phyloP scores from a whole-genome alignment of 2,797 vertebrate genomes.

The Botia kubotai region DNA sequence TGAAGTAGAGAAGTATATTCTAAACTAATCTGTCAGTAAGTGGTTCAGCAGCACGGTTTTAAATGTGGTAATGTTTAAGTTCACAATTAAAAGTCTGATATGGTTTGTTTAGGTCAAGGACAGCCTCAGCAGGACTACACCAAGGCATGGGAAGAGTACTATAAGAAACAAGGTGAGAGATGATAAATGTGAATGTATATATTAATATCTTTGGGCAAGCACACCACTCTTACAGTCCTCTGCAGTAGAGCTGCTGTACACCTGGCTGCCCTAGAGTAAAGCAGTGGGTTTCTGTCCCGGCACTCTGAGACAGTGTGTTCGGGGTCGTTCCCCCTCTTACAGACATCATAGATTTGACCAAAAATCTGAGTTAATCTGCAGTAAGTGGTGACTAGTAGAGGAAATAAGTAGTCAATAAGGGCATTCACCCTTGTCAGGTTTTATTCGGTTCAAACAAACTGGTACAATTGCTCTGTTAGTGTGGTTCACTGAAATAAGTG shows the following conservation, averaged over 20 bases:
- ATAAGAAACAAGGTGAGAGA: slow-evolving; percentile 84
- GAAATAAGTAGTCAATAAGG: too few relatives aligned
- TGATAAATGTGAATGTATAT: neutral
- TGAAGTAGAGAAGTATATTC: neutral
- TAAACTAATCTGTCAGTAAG: neutral
- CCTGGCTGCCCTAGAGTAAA: slow-evolving; percentile 74
- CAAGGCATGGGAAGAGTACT: slow-evolving; percentile 87
- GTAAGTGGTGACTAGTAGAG: too few relatives aligned
- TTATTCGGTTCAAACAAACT: too few relatives aligned
- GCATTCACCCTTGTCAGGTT: too few relatives aligned
- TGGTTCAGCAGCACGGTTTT: neutral
- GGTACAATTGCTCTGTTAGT: too few relatives aligned
- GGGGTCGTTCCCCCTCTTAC: slow-evolving; percentile 84
- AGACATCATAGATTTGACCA: slow-evolving; percentile 15
- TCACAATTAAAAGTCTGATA: neutral
- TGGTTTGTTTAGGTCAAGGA: slow-evolving; percentile 76
- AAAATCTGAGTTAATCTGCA: neutral
- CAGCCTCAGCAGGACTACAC: slow-evolving; percentile 86
- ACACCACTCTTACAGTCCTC: slow-evolving; percentile 60
- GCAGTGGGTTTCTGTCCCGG: slow-evolving; percentile 80
- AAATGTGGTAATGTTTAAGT: neutral
- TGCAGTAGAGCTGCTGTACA: slow-evolving; percentile 70
- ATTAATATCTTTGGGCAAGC: slow-evolving; percentile 62
- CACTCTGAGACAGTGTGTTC: slow-evolving; percentile 67
- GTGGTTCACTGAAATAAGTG: too few relatives aligned